These are phyloP conservation scores for Branchellion lobata DNA, from an alignment of 2,888 invertebrate species.

Conservation along the genomic window DNA sequence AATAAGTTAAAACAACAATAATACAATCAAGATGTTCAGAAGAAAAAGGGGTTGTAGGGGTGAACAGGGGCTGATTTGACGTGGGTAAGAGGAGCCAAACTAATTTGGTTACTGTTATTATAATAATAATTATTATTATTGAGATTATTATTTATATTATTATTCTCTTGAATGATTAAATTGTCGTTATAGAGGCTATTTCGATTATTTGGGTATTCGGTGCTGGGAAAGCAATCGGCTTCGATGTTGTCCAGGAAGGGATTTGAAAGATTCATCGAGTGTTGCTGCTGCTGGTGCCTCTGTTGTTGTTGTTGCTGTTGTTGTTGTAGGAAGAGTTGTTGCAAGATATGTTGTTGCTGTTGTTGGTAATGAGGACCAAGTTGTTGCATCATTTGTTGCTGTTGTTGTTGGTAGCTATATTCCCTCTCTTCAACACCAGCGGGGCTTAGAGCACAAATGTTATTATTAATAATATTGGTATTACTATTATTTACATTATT, in stretches of 20 bases:
- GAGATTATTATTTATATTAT: background rate
- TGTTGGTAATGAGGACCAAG: no score
- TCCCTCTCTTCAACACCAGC: background rate
- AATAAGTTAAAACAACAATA: no score
- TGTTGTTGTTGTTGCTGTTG: background rate
- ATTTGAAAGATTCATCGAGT: background rate
- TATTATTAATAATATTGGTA: background rate
- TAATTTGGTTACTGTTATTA: background rate
- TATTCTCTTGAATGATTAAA: background rate
- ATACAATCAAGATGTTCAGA: background rate
- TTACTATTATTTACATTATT: background rate
- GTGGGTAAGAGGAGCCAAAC: background rate
- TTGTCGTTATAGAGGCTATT: background rate
- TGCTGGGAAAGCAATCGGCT: background rate
- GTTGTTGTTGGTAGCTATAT: background rate
- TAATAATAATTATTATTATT: background rate
- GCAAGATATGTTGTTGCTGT: no score
- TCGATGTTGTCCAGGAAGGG: background rate
- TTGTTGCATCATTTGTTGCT: slow-evolving; percentile 7
- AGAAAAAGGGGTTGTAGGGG: background rate
- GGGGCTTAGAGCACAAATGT: background rate
- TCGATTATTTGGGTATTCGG: no score
- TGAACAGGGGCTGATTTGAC: slow-evolving; percentile 5
- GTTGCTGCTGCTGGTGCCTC: background rate
- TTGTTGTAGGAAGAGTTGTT: no score